These are phyloP conservation scores for Luperina nickerlii DNA, from an alignment of 2,888 invertebrate genomes.

Conservation along the genomic window DNA sequence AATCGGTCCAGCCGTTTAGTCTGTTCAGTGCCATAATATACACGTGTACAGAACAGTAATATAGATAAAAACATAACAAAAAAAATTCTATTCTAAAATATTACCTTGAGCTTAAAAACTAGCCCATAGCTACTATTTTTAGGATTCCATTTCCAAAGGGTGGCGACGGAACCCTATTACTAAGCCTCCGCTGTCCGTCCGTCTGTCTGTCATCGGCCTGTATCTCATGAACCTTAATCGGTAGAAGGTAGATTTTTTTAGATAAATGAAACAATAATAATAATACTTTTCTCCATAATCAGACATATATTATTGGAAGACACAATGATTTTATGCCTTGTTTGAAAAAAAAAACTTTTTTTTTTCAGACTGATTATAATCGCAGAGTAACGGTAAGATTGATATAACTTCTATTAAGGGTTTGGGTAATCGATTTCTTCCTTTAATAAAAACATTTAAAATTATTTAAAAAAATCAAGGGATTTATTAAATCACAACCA, in stretches of 20 bases:
- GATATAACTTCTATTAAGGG: background rate
- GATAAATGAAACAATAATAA: background rate
- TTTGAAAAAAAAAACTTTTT: background rate
- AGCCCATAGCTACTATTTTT: background rate
- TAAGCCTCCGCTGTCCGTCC: too few relatives aligned
- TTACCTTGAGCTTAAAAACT: background rate
- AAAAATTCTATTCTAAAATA: background rate
- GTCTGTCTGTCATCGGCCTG: too few relatives aligned
- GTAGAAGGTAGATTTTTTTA: background rate
- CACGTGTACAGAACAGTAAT: too few relatives aligned
- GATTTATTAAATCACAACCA: background rate
- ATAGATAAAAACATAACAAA: too few relatives aligned
- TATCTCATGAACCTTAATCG: too few relatives aligned
- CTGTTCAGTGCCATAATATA: too few relatives aligned
- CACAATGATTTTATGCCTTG: background rate
- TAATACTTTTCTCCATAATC: background rate
- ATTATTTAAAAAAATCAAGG: background rate
- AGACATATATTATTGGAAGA: background rate
- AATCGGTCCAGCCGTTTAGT: too few relatives aligned
- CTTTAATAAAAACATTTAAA: background rate
- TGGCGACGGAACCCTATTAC: too few relatives aligned
- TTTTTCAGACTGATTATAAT: background rate
- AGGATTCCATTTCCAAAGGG: too few relatives aligned
- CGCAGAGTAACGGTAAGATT: background rate
- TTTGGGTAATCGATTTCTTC: background rate